phyloP scores from a whole-genome alignment of 2,888 invertebrate species.

The Hyposoter dolosus region DNA sequence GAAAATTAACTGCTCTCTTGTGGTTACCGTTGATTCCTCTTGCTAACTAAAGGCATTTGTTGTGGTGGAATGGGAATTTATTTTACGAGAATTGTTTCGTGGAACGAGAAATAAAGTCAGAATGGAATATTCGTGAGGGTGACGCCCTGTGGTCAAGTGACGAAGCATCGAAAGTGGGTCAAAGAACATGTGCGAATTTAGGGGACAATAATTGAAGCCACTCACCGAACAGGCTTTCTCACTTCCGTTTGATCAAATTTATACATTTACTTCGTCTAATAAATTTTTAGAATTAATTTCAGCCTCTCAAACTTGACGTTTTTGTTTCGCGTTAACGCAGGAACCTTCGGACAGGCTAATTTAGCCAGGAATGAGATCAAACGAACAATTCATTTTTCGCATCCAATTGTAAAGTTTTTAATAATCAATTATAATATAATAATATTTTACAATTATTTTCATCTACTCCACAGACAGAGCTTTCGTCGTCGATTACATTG shows the following conservation, averaged over 20 bases:
- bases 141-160: neutral
- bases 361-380: neutral
- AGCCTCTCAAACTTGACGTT: neutral
- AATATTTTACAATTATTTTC: neutral
- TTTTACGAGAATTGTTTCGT: no score
- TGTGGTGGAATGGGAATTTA: no score
- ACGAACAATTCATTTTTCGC: neutral
- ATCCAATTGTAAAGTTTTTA: neutral
- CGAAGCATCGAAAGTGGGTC: neutral
- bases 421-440: neutral
- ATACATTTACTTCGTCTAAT: neutral
- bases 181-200: neutral
- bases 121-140: no score
- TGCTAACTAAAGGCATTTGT: no score
- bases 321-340: neutral
- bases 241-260: neutral
- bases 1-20: no score
- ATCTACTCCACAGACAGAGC: neutral
- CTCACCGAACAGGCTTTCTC: neutral
- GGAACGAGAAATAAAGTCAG: no score
- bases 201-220: conserved; percentile 3
- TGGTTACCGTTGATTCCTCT: no score
- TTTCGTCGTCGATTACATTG: neutral
- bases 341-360: neutral
- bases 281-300: no score